Conservation (phyloP, 2,888 invertebrate species). For the Apocheima hispidaria region DNA sequence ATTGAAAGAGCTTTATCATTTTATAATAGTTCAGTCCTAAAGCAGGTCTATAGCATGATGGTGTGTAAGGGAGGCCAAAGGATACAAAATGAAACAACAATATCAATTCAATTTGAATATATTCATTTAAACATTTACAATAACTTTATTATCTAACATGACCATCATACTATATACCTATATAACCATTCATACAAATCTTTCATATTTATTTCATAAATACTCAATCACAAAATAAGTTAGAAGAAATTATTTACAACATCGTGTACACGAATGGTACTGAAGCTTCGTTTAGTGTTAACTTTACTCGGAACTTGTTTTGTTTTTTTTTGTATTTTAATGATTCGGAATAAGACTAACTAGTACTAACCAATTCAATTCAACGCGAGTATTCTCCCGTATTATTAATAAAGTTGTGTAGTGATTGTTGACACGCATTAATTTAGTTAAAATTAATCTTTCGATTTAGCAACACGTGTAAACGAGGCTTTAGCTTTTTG, state of each 20-base stretch:
- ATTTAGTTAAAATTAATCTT: no score
- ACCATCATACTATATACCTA: constrained; percentile 82
- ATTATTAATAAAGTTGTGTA: no score
- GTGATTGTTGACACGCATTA: no score
- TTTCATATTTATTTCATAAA: constrained; percentile 25
- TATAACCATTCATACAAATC: constrained; percentile 32
- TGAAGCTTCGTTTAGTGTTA: no score
- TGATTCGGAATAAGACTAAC: no score
- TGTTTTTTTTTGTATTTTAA: no score
- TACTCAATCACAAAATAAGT: not conserved
- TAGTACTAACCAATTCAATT: no score
- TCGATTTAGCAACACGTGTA: no score
- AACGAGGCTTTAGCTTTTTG: no score
- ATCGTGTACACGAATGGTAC: not conserved
- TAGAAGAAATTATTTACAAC: not conserved
- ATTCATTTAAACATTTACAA: constrained; percentile 72
- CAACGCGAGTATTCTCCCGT: no score
- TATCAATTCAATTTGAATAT: constrained; percentile 60
- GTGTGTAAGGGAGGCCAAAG: constrained; percentile 57
- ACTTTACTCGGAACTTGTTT: no score
- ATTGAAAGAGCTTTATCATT: constrained; percentile 37
- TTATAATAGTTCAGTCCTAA: not conserved
- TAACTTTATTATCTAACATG: constrained; percentile 50
- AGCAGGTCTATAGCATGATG: constrained; percentile 78
- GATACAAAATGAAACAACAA: constrained; percentile 77